phyloP scores from a whole-genome alignment of 2,797 vertebrate species.

The Typhlichthys eigenmanni region DNA sequence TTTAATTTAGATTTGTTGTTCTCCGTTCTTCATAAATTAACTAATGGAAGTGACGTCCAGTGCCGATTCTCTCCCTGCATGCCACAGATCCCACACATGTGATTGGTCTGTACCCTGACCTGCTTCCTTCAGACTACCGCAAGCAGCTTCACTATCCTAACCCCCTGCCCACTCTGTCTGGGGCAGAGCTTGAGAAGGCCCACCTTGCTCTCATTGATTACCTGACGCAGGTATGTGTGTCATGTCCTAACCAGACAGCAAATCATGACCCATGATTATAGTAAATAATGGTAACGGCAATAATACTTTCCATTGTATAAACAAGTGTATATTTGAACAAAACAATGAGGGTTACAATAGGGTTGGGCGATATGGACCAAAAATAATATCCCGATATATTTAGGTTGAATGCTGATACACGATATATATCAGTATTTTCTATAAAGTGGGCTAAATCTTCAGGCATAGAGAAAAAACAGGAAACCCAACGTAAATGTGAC shows the following conservation, averaged over 20 bases:
- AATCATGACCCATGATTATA: not conserved
- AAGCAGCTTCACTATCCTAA: conserved; percentile 98
- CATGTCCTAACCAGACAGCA: not conserved
- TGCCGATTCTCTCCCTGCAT: conserved; percentile 13
- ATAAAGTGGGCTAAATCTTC: too few relatives aligned
- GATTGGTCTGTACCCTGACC: conserved; percentile 96
- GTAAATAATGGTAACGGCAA: too few relatives aligned
- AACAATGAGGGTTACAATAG: too few relatives aligned
- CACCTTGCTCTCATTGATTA: conserved; percentile 99
- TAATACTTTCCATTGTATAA: too few relatives aligned
- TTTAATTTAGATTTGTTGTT: not conserved
- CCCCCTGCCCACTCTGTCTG: conserved; percentile 88
- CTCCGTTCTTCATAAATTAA: not conserved
- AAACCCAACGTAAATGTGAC: too few relatives aligned
- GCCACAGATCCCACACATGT: conserved; percentile 94
- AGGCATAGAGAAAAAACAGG: too few relatives aligned
- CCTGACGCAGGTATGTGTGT: conserved; percentile 84
- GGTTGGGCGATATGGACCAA: too few relatives aligned
- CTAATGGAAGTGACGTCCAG: conserved; percentile 5
- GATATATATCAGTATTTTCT: too few relatives aligned
- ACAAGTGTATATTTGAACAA: too few relatives aligned
- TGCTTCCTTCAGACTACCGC: conserved; percentile 94
- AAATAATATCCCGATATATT: too few relatives aligned
- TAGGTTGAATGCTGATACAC: too few relatives aligned
- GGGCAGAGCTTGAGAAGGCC: conserved; percentile 93